A percentile compares a stretch with the other conserved stretches of the same genome.
phyloP scores from a whole-genome alignment of 1,140 invertebrate species.

The Macrocentrus cingulum region DNA sequence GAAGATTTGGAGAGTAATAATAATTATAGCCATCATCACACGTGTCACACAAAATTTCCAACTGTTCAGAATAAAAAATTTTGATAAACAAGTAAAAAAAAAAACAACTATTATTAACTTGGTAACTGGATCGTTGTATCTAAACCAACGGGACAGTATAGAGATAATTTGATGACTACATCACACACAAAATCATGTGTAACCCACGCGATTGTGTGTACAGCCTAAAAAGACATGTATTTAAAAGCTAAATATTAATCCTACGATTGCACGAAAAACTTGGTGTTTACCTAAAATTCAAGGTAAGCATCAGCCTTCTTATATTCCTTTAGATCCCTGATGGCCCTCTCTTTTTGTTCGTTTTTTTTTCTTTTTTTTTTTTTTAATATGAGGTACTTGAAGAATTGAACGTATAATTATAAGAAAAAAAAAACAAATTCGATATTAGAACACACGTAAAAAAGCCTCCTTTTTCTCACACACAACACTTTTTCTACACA shows the following conservation, averaged over 20 bases:
- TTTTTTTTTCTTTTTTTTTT: not conserved
- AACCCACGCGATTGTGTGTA: slow-evolving; percentile 21
- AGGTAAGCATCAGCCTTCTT: slow-evolving; percentile 23
- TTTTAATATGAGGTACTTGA: no score
- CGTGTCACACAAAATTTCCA: not conserved
- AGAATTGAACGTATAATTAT: no score
- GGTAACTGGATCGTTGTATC: slow-evolving; percentile 1
- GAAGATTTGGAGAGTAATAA: slow-evolving; percentile 43
- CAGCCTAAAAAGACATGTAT: slow-evolving; percentile 19
- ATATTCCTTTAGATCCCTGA: slow-evolving; percentile 12
- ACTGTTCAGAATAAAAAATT: no score
- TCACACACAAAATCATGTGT: not conserved
- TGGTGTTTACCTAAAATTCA: slow-evolving; percentile 28
- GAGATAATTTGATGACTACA: not conserved
- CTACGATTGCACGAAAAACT: slow-evolving; percentile 50
- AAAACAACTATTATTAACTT: no score
- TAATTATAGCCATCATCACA: slow-evolving; percentile 28
- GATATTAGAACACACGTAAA: no score
- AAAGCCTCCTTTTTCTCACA: no score
- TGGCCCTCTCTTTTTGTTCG: not conserved
- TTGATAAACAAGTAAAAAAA: not conserved
- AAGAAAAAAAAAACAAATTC: no score
- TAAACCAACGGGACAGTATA: slow-evolving; percentile 18
- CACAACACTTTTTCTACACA: no score
- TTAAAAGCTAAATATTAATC: slow-evolving; percentile 36